Percentiles rank a stretch among this genome's conserved stretches.
phyloP scores from a whole-genome alignment of 2,113 vertebrate species.

The Python bivittatus region DNA sequence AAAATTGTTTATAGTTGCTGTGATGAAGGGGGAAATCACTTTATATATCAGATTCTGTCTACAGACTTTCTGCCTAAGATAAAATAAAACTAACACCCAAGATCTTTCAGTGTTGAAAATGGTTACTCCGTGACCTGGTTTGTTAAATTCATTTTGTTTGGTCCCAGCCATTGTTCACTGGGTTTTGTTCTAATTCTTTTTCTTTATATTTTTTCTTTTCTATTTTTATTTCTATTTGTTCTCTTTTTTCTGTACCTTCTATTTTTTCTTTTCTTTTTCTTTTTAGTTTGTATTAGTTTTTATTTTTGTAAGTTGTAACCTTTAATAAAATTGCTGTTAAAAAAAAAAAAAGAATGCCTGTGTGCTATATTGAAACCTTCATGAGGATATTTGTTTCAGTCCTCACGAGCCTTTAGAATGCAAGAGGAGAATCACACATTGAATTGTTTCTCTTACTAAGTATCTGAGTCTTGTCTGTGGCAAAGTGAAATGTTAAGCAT shows the following conservation, averaged over 20 bases:
- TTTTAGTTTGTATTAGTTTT: too few species aligned
- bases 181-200: not conserved
- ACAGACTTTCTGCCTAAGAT: not conserved
- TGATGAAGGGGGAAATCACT: not conserved
- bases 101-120: not conserved
- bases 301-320: not conserved
- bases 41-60: not conserved
- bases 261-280: too few species aligned
- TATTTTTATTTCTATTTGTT: not conserved
- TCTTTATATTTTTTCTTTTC: not conserved
- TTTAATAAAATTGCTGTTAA: not conserved
- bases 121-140: not conserved
- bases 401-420: not conserved
- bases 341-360: too few species aligned
- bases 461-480: not conserved
- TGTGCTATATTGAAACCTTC: not conserved
- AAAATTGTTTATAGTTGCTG: not conserved
- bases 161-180: not conserved
- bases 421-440: not conserved
- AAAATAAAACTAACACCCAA: not conserved
- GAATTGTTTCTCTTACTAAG: not conserved
- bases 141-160: not conserved
- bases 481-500: not conserved
- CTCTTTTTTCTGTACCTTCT: not conserved
- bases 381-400: not conserved